phyloP scores from a whole-genome alignment of 2,888 invertebrate genomes.

The Drosophila infuscata region DNA sequence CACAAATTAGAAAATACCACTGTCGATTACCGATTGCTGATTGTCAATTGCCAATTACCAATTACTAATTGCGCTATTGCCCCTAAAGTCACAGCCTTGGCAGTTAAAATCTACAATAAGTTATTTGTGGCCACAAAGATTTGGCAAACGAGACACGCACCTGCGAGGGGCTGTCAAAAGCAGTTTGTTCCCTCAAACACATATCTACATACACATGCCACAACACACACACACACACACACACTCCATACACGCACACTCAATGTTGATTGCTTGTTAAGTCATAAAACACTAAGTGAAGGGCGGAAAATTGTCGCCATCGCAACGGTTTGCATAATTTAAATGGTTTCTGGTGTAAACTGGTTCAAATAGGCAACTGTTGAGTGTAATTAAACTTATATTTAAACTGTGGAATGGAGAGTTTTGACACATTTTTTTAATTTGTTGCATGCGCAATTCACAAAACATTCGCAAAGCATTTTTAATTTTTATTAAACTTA shows the following conservation, averaged over 20 bases:
- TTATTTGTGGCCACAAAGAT: slow-evolving; percentile 12
- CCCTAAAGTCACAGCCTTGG: slow-evolving; percentile 12
- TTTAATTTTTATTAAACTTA: background rate
- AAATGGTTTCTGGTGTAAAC: background rate
- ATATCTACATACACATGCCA: background rate
- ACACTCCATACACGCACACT: background rate
- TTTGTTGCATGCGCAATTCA: background rate
- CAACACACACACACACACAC: background rate
- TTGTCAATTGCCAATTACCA: slow-evolving; percentile 2
- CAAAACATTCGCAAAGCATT: background rate
- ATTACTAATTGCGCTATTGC: slow-evolving; percentile 1
- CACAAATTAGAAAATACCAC: slow-evolving; percentile 38
- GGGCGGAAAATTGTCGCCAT: slow-evolving; percentile 25
- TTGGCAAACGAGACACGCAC: slow-evolving; percentile 39
- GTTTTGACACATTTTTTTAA: background rate
- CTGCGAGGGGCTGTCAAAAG: slow-evolving; percentile 39
- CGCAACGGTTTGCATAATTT: slow-evolving; percentile 45
- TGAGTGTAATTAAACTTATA: slow-evolving; percentile 17
- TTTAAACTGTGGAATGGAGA: slow-evolving; percentile 4
- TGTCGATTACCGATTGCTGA: slow-evolving; percentile 1
- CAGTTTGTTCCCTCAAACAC: slow-evolving; percentile 13
- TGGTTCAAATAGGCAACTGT: background rate
- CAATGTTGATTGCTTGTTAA: slow-evolving; percentile 33
- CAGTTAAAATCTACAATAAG: slow-evolving; percentile 15
- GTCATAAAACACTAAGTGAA: slow-evolving; percentile 20